Conservation (phyloP, 2,888 invertebrate species). For the Mythimna ferrago region DNA sequence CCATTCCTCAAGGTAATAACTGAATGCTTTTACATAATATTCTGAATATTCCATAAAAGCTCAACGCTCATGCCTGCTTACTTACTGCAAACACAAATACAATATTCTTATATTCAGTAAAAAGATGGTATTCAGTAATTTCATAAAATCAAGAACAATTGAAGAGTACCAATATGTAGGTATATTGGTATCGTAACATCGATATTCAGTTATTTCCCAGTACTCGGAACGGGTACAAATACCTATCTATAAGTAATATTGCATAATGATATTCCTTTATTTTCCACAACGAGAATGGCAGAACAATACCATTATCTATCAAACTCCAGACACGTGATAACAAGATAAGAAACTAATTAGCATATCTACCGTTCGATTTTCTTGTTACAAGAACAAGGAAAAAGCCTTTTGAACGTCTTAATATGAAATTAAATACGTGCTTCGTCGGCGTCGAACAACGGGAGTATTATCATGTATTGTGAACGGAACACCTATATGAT, state of each 20-base stretch:
- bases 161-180: neutral
- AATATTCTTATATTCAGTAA: neutral
- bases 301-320: slow-evolving; percentile 5
- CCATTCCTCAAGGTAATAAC: too few species aligned
- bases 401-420: slow-evolving; percentile 31
- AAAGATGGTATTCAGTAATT: neutral
- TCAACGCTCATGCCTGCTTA: too few species aligned
- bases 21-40: too few species aligned
- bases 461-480: slow-evolving; percentile 12
- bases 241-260: neutral
- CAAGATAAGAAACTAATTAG: slow-evolving; percentile 38
- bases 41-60: too few species aligned
- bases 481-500: slow-evolving; percentile 5
- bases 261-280: neutral
- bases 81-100: neutral
- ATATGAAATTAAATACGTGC: slow-evolving; percentile 55
- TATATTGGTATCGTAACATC: neutral
- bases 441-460: slow-evolving; percentile 5
- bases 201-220: neutral
- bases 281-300: neutral
- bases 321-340: slow-evolving; percentile 14
- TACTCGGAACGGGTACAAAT: neutral
- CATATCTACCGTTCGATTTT: slow-evolving; percentile 39
- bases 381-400: slow-evolving; percentile 12
- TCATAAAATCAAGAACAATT: neutral